Evolutionary conservation across 2,888 invertebrate species (phyloP).

Genomic region (Hypselothyrea guttata): DNA sequence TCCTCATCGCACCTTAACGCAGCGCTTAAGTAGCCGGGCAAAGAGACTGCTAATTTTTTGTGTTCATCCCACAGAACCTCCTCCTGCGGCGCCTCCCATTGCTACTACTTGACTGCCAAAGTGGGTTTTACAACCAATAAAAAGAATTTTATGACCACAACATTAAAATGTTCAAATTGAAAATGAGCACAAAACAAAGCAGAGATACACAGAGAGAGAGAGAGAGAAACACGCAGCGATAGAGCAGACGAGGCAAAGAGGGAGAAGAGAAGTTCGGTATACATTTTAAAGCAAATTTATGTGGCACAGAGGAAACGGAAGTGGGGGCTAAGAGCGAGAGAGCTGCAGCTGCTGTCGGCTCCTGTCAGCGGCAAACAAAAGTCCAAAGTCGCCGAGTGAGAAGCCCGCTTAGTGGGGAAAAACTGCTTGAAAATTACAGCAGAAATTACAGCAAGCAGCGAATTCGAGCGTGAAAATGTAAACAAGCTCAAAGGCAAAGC

Average conservation of each 20-base stretch:
- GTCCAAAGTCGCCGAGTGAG: conserved; percentile 1
- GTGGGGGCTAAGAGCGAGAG: conserved; percentile 33
- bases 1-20: conserved; percentile 71
- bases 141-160: conserved; percentile 77
- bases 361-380: neutral
- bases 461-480: conserved; percentile 75
- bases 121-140: conserved; percentile 72
- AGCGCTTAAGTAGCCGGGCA: conserved; percentile 58
- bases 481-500: conserved; percentile 52
- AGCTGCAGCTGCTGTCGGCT: neutral
- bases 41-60: conserved; percentile 68
- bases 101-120: conserved; percentile 22
- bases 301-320: conserved; percentile 75
- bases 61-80: neutral
- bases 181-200: conserved; percentile 70
- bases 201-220: conserved; percentile 29
- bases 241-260: conserved; percentile 8
- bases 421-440: conserved; percentile 66
- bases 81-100: neutral
- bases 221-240: conserved; percentile 37
- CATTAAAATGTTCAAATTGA: conserved; percentile 75
- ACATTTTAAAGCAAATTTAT: conserved; percentile 74
- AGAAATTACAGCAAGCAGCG: conserved; percentile 60
- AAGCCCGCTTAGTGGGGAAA: conserved; percentile 30
- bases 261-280: conserved; percentile 39